Base-by-base conservation (phyloP, 2,797 vertebrate genomes). In the Rhincodon typus region DNA sequence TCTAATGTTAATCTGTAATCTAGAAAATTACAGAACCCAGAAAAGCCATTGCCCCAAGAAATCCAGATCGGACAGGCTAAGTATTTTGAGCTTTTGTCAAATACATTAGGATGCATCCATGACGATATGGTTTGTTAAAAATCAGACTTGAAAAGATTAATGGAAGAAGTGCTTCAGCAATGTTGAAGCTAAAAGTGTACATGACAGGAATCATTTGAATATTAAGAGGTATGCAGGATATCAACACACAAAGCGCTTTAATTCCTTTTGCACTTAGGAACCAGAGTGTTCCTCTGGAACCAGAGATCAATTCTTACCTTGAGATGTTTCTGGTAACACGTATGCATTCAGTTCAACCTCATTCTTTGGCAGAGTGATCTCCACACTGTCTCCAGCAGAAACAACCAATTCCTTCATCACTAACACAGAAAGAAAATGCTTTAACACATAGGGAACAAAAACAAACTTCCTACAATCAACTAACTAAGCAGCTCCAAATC, bases 321-420 rank as follows among this genome's bases (percentile, higher is more conserved):
- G 0, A 53, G 97, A 97, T 38, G 98, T 97, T 0, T 97, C 97
- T 34, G 98, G 98, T 70, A 99, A 97, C 96, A 99, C 99, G 90
- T 97, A 99, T 0, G 99, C 99, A n/a, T 99, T 99, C 97, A 99
- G 98, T 70, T 98, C 98, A 66, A 99, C 99, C 96, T 98, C 98
- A 93, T 97, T 99, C 96, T 97, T 97, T 21, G 99, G 99, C 96
- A 99, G 97, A 6, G 99, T 99, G 95, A 99, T 98, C 97, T 99
- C 98, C 0, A 99, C 99, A 0, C 98, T 99, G 96, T 98, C 97
- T 94, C 99, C 99, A 96, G 99, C 99, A 0, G 99, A 99, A 96
- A 99, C 99, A 77, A 99, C 98, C 97, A 99, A 97, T 96, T 99
- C 98, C 97, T 98, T 98, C 96, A 98, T 97, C 97, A 97, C 96